Base-by-base conservation (phyloP, 2,888 invertebrate genomes). In the Cheilosia grossa region DNA sequence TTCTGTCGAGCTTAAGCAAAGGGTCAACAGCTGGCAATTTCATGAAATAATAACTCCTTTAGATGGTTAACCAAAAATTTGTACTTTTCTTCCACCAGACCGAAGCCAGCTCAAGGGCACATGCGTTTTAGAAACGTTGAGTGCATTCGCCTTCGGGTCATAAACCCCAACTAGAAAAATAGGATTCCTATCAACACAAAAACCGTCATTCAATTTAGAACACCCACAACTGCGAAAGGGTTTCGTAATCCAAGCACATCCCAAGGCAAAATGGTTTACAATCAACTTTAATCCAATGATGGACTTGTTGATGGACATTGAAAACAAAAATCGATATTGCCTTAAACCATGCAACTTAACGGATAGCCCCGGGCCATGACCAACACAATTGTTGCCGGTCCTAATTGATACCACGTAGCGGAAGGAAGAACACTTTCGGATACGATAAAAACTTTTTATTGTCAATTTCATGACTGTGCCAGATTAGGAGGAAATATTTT, bases 381-480 rank as follows among this genome's bases (percentile, higher is more conserved):
- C 56, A 59, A 59, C 56, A 40, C 42, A 53, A 51, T 67, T 61
- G 58, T 75, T 78, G 63, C 40, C 19, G 27, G 54, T 44, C 56
- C 56, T 70, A 78, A 70, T 78, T 78, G 78, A 24, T 42, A 24
- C 56, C 54, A 40, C 63, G 49, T 51, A 49, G 63, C 69, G 70
- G 70, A 64, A 64, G 75, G 33, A 77, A 56, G 58, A 69, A 49
- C 63, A 70, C 47, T 56, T 56, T 56, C 70, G 56, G 69, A 70
- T 51, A 27, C 56, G 40, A 63, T 70, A 70, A 78, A 78, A 69
- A 63, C 27, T 78, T 78, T 70, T 78, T 78, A 70, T 70, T 56
- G 63, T 63, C 64, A 49, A 64, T 78, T 70, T 69, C 56, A 70
- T 70, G 64, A 63, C 47, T 44, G 54, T 58, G 56, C 56, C 30